Conservation (phyloP, 2,113 vertebrate genomes). For the Tupaia tana region DNA sequence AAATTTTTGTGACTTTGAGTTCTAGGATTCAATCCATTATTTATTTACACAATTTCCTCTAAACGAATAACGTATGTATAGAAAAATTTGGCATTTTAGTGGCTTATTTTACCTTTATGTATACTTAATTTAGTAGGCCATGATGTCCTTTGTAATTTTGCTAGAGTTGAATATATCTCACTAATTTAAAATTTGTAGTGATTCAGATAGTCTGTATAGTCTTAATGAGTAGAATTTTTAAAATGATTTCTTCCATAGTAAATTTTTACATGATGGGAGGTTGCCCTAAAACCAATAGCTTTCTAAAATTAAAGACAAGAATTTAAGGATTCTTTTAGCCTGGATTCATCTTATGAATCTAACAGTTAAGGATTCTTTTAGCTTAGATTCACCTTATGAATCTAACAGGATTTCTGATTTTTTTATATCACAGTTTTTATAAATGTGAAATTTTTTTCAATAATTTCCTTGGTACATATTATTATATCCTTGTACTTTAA, state of each 20-base stretch:
- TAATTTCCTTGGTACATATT: conserved; percentile 12
- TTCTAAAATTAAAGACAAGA: conserved; percentile 28
- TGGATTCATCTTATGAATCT: background rate
- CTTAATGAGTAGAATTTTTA: background rate
- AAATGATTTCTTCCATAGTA: conserved; percentile 11
- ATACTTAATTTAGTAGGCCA: background rate
- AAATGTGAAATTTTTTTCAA: background rate
- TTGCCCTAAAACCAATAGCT: background rate
- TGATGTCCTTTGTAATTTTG: background rate
- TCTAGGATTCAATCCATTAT: background rate
- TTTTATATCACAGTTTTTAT: background rate
- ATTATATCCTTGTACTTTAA: conserved; percentile 10
- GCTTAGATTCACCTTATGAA: background rate
- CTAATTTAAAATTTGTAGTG: background rate
- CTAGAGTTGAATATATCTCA: background rate
- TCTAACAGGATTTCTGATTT: conserved; percentile 33
- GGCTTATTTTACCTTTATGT: conserved; percentile 19
- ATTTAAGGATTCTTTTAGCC: conserved; percentile 4
- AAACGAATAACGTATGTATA: background rate
- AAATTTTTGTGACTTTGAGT: background rate
- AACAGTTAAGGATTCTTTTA: conserved; percentile 17
- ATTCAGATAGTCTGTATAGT: conserved; percentile 26
- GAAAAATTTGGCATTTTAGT: background rate
- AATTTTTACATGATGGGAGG: background rate
- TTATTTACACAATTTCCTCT: conserved; percentile 3